Percentiles rank a stretch among this genome's conserved stretches.
phyloP scores from a whole-genome alignment of 2,888 invertebrate genomes.

The Romanomermis culicivorax region DNA sequence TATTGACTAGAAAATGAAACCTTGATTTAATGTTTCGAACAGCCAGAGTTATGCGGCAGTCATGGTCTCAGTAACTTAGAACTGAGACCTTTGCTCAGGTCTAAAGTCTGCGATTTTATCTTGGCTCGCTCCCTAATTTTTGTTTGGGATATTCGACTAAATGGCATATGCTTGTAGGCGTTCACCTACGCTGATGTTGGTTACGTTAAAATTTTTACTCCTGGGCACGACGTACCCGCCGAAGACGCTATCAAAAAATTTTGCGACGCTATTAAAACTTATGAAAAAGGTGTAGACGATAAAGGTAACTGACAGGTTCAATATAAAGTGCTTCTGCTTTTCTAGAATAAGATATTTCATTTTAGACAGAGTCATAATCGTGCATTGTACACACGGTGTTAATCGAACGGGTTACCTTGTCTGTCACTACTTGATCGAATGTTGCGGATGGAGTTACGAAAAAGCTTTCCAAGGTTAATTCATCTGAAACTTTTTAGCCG shows the following conservation, averaged over 20 bases:
- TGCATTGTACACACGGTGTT: constrained; percentile 37
- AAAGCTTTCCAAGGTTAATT: constrained; percentile 21
- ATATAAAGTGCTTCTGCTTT: too few relatives aligned
- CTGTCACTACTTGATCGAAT: constrained; percentile 31
- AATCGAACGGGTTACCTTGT: constrained; percentile 37
- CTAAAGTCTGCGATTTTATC: too few relatives aligned
- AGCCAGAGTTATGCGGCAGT: too few relatives aligned
- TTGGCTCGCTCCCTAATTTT: too few relatives aligned
- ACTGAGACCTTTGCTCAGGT: too few relatives aligned
- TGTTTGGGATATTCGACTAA: too few relatives aligned
- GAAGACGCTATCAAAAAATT: constrained; percentile 22
- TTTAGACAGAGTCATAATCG: constrained; percentile 20
- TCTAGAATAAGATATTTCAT: too few relatives aligned
- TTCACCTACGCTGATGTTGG: constrained; percentile 31
- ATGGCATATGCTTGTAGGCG: constrained; percentile 29
- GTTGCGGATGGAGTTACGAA: constrained; percentile 19
- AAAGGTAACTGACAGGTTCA: too few relatives aligned
- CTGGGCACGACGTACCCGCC: constrained; percentile 36
- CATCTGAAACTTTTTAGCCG: neutral
- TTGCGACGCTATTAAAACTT: neutral
- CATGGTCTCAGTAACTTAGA: too few relatives aligned
- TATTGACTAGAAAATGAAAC: too few relatives aligned
- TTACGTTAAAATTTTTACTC: constrained; percentile 37
- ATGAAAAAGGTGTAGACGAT: neutral
- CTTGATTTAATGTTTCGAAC: too few relatives aligned